These are phyloP conservation scores for Andrena trimmerana DNA, from an alignment of 2,888 invertebrate species.

Conservation along the genomic window DNA sequence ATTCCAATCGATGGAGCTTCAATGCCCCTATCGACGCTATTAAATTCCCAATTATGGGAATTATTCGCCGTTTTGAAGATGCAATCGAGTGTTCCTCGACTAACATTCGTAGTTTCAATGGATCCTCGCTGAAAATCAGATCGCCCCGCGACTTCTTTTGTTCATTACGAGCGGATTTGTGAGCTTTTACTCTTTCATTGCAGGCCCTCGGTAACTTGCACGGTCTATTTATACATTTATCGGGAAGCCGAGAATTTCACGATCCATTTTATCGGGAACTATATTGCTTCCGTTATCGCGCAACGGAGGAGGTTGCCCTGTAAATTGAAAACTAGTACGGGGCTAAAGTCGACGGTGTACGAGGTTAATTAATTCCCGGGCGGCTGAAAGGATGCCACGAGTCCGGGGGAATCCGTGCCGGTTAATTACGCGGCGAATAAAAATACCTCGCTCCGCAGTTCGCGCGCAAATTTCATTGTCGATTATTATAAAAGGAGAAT, in stretches of 20 bases:
- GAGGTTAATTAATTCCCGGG: slow-evolving; percentile 17
- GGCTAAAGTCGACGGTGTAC: neutral
- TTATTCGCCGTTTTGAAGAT: neutral
- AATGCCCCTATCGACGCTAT: neutral
- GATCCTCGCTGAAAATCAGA: too few relatives aligned
- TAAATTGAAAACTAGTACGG: neutral
- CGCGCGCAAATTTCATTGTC: slow-evolving; percentile 8
- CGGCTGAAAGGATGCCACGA: neutral
- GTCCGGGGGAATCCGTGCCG: slow-evolving; percentile 2
- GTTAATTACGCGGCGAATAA: slow-evolving; percentile 25
- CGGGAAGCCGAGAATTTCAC: too few relatives aligned
- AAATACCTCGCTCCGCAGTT: neutral
- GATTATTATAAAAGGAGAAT: slow-evolving; percentile 18
- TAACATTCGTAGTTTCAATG: too few relatives aligned
- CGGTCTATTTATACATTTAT: too few relatives aligned
- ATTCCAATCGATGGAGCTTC: neutral
- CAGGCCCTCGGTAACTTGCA: too few relatives aligned
- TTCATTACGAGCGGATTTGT: too few relatives aligned
- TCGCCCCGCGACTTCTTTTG: too few relatives aligned
- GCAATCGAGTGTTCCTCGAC: too few relatives aligned
- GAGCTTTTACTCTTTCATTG: too few relatives aligned
- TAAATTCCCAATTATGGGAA: neutral
- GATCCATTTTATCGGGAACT: neutral
- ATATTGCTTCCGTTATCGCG: neutral
- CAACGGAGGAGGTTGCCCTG: neutral